A percentile compares a stretch with the other conserved stretches of the same genome.
Conservation (phyloP, 92 coral and sea anemone genomes). For the Palythoa grandis region DNA sequence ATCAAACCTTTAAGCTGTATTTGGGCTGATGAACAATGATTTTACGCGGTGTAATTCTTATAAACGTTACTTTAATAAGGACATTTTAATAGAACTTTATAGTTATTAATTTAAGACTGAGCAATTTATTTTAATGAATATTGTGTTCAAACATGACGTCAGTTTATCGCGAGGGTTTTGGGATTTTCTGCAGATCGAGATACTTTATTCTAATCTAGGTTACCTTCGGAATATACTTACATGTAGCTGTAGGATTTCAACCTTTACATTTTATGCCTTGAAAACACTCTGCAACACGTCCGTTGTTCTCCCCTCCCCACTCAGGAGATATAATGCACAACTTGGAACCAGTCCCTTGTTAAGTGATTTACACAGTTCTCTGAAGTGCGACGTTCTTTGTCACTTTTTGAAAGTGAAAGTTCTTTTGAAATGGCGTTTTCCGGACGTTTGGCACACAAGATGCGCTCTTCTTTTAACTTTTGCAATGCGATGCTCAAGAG, state of each 20-base stretch:
- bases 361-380: background rate
- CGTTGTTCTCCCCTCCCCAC: background rate
- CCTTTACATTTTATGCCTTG: background rate
- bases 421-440: slow-evolving; percentile 57
- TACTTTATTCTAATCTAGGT: no score
- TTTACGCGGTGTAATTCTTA: background rate
- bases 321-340: background rate
- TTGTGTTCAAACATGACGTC: background rate
- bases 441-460: slow-evolving; percentile 49
- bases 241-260: background rate
- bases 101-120: no score
- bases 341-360: slow-evolving; percentile 12
- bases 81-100: background rate
- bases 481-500: slow-evolving; percentile 38
- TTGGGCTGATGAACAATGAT: background rate
- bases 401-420: background rate
- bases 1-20: background rate
- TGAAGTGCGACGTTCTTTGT: background rate
- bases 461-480: slow-evolving; percentile 46
- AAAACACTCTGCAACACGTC: background rate
- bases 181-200: no score
- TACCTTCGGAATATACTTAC: no score
- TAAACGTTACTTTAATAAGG: background rate
- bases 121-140: background rate
- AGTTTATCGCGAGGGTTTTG: background rate